Evolutionary conservation across 2,888 invertebrate species (phyloP), one percentile per base, ranked within the genome.

Genomic region (Cerastoderma edule): DNA sequence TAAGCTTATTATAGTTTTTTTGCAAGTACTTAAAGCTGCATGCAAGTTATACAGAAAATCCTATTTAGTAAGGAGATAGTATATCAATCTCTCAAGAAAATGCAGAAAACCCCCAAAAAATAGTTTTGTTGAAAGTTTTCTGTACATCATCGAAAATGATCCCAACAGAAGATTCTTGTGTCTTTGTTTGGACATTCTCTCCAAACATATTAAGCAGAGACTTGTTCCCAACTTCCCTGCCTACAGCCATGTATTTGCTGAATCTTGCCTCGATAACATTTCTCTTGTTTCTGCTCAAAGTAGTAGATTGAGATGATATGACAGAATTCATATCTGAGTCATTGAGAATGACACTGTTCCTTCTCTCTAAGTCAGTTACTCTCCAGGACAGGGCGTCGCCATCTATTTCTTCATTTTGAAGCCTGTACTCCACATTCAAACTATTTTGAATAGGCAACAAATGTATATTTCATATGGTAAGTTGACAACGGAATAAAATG

Each of bases 121-220:
- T n/a, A n/a, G n/a, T n/a, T n/a, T n/a, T n/a, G n/a, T n/a, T n/a
- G n/a, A n/a, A n/a, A n/a, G n/a, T 53, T 22, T 53, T 53, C 24
- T 16, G n/a, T n/a, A 24, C 63, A 35, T 39, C 63, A 63, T 63
- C 63, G n/a, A 63, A 27, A 60, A 63, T 39, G 24, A 63, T 35
- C 22, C 63, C 63, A 35, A 35, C 35, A 63, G 16, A 13, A 22
- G 35, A 24, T 22, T 63, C 39, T 13, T 2, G 24, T 2, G 39
- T 27, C 22, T 39, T 39, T n/a, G 63, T 63, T 22, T 35, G n/a
- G 10, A 39, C 39, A 63, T 63, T 24, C 24, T 63, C 63, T 24
- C 63, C 63, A 63, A 63, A 63, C 35, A 63, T 63, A n/a, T 32
- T 16, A 2, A 32, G 32, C 19, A 56, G 19, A 3, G 32, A 32